Conservation (phyloP, 2,888 invertebrate genomes). For the Tribolium freemani region DNA sequence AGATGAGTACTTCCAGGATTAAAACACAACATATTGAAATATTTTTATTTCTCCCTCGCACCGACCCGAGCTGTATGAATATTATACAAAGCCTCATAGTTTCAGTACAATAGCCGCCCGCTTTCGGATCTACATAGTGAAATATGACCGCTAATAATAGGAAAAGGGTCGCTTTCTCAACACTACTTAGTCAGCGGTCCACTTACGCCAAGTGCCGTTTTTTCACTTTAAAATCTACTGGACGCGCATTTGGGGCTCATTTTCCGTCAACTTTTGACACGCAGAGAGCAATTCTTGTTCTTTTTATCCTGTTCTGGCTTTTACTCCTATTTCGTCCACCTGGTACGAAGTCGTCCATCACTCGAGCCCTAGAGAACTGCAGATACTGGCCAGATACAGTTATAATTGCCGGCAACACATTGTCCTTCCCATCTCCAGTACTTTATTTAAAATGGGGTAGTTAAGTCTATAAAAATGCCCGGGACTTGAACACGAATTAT, state of each 20-base stretch:
- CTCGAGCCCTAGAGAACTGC: constrained; percentile 39
- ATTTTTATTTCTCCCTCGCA: constrained; percentile 64
- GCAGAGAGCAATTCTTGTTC: background rate
- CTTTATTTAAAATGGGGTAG: constrained; percentile 60
- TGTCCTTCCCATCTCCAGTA: constrained; percentile 48
- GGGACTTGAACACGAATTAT: constrained; percentile 52
- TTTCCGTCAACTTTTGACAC: background rate
- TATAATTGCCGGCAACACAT: constrained; percentile 65
- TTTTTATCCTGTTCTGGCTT: constrained; percentile 7
- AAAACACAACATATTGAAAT: constrained; percentile 69
- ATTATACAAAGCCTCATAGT: constrained; percentile 61
- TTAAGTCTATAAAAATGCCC: constrained; percentile 62
- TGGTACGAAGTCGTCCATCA: constrained; percentile 47
- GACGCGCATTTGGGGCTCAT: background rate
- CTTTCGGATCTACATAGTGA: constrained; percentile 48
- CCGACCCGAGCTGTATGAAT: constrained; percentile 56
- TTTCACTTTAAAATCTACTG: constrained; percentile 2
- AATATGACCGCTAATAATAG: constrained; percentile 58
- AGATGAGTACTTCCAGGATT: constrained; percentile 69
- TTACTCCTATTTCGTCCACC: constrained; percentile 41
- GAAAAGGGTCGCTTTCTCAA: constrained; percentile 35
- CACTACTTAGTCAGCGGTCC: constrained; percentile 19
- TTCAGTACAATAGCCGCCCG: constrained; percentile 56
- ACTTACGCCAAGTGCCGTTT: constrained; percentile 15
- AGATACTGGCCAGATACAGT: constrained; percentile 57